These are phyloP conservation scores for Drosophila sproati DNA, from an alignment of 1,140 invertebrate genomes.

Conservation along the genomic window DNA sequence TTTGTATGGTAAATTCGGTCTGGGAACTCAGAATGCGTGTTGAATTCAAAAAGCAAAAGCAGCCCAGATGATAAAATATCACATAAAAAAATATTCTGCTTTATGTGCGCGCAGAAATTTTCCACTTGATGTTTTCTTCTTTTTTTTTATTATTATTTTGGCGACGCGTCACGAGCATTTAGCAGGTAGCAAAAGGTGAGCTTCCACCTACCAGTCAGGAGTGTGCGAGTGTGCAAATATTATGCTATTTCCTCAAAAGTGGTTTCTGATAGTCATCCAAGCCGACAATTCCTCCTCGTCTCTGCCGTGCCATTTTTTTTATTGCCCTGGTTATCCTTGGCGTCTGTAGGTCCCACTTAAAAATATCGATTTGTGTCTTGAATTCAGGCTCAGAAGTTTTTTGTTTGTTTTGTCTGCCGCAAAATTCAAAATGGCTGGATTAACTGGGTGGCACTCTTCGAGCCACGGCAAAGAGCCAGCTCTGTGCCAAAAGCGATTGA, in stretches of 20 bases:
- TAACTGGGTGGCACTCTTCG: conserved; percentile 27
- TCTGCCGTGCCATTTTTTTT: background rate
- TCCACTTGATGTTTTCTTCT: conserved; percentile 35
- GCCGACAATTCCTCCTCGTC: conserved; percentile 7
- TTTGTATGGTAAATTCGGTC: conserved; percentile 27
- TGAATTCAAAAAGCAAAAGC: conserved; percentile 46
- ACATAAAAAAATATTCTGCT: conserved; percentile 60
- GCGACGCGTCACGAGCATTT: conserved; percentile 52
- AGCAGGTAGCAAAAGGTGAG: conserved; percentile 41
- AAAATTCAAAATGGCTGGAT: conserved; percentile 50
- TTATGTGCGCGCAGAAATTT: conserved; percentile 50
- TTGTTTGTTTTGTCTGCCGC: conserved; percentile 37
- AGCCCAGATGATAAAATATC: conserved; percentile 60
- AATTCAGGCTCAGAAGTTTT: conserved; percentile 38
- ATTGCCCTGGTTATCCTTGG: conserved; percentile 3
- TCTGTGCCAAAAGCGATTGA: conserved; percentile 37
- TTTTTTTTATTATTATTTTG: conserved; percentile 21
- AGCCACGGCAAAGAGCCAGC: conserved; percentile 16
- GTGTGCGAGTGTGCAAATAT: conserved; percentile 63
- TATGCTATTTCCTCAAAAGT: conserved; percentile 68
- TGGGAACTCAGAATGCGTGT: conserved; percentile 30
- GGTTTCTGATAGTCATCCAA: conserved; percentile 68
- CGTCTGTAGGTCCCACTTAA: conserved; percentile 40
- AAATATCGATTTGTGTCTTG: conserved; percentile 61
- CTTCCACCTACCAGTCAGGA: background rate